A percentile compares a stretch with the other conserved stretches of the same genome.
These are phyloP conservation scores for Apocrypta bakeri DNA, from an alignment of 1,140 invertebrate genomes.

Conservation along the genomic window DNA sequence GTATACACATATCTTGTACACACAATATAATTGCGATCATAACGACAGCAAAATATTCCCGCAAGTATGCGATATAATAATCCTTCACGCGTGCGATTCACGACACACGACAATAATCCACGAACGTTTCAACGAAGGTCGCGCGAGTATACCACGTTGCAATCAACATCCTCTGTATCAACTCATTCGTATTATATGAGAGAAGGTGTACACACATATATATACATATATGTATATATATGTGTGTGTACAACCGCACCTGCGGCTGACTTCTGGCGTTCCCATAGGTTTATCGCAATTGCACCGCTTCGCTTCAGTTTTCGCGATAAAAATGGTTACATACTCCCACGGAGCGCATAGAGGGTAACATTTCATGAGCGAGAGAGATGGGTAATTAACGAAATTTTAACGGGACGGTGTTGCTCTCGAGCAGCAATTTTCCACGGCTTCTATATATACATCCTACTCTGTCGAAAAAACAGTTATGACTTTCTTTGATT, in stretches of 20 bases:
- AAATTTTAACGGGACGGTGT: conserved; percentile 12
- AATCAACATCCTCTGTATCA: not conserved
- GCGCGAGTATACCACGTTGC: not conserved
- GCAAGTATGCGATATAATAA: too few species aligned
- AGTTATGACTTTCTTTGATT: conserved; percentile 15
- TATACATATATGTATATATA: too few species aligned
- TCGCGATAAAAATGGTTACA: conserved; percentile 31
- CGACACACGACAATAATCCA: not conserved
- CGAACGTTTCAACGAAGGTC: not conserved
- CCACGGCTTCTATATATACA: not conserved
- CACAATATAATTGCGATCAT: not conserved
- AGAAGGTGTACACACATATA: too few species aligned
- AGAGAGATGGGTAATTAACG: not conserved
- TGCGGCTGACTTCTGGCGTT: not conserved
- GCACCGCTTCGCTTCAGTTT: conserved; percentile 46
- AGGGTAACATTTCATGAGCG: not conserved
- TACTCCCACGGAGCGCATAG: not conserved
- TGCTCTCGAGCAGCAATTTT: not conserved
- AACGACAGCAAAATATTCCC: not conserved
- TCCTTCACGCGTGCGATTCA: too few species aligned
- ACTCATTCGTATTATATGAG: too few species aligned
- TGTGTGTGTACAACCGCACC: not conserved
- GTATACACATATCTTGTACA: too few species aligned
- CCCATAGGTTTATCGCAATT: not conserved
- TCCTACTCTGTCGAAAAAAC: not conserved